Evolutionary conservation across 2,113 vertebrate genomes (phyloP).

Genomic region (Thymallus thymallus): DNA sequence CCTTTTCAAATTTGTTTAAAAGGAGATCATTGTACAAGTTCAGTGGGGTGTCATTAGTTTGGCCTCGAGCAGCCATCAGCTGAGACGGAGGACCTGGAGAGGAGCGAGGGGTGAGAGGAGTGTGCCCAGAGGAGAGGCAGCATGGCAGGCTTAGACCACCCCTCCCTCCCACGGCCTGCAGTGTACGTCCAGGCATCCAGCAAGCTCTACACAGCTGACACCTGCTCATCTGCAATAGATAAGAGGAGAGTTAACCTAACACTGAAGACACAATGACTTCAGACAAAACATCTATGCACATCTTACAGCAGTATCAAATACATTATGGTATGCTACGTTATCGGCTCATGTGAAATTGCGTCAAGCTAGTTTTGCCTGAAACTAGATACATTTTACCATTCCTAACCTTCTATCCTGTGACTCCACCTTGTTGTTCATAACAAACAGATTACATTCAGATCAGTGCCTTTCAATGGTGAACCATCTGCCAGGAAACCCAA

Average conservation of each 20-base stretch:
- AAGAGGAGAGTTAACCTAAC: conserved; percentile 3
- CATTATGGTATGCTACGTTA: too few relatives aligned
- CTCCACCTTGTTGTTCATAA: too few relatives aligned
- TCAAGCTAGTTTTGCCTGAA: too few relatives aligned
- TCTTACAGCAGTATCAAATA: too few relatives aligned
- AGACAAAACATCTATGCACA: not conserved
- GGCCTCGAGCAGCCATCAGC: not conserved
- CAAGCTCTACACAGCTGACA: conserved; percentile 82
- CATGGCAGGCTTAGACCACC: conserved; percentile 27
- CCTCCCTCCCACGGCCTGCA: not conserved
- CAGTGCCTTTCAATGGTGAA: too few relatives aligned
- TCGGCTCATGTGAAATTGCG: too few relatives aligned
- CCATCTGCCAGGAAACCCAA: too few relatives aligned
- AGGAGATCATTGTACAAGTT: conserved; percentile 40
- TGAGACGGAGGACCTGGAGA: conserved; percentile 19
- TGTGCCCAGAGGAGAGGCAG: conserved; percentile 34
- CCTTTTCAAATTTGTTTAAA: conserved; percentile 26
- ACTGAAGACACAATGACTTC: not conserved
- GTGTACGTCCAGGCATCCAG: conserved; percentile 41
- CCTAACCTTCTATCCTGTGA: too few relatives aligned
- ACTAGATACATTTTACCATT: too few relatives aligned
- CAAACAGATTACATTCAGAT: too few relatives aligned
- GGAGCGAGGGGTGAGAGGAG: conserved; percentile 49
- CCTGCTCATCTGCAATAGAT: conserved; percentile 84
- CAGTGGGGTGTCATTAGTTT: conserved; percentile 5